Evolutionary conservation across 2,888 invertebrate genomes (phyloP), one percentile per base, ranked within the genome.

Genomic region (Periphyllus acericola): DNA sequence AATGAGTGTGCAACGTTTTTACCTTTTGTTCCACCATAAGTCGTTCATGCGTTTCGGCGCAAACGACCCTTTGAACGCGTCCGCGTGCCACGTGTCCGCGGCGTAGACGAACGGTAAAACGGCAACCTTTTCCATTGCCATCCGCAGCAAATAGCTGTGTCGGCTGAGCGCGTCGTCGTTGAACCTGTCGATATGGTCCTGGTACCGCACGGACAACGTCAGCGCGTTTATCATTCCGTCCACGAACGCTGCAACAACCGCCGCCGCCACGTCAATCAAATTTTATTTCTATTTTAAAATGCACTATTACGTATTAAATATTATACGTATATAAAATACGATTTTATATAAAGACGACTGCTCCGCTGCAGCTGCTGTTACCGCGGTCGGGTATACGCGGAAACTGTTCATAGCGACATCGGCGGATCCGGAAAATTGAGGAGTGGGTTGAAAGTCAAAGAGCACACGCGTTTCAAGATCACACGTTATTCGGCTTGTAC

Each of bases 1-100:
- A n/a, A n/a, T n/a, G n/a, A n/a, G n/a, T n/a, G n/a, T n/a, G n/a
- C n/a, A n/a, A n/a, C n/a, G n/a, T n/a, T 5, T 46, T 46, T 21
- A 86, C 86, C 86, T 79, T 79, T 71, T 79, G 36, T 72, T 86
- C 86, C 86, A 86, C 86, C 86, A 86, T 5, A 55, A 29, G 25
- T 72, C 79, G 55, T 86, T 86, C 86, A 79, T 86, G 36, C 36
- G 79, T 55, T 72, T 86, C 29, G 86, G 86, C 40, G 86, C 40
- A 36, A 86, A 86, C 21, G 21, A 8, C 52, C 36, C 29, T 32
- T 29, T 72, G 68, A n/a, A 34, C 14, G 29, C 36, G 46, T 36
- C 36, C n/a, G 78, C 34, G 11, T 71, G 86, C 86, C 86, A 86
- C 25, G 21, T 19, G 14, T 72, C 55, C 11, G 36, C n/a, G 6